Base-by-base conservation (phyloP, 2,888 invertebrate genomes). In the Spialia ferax region DNA sequence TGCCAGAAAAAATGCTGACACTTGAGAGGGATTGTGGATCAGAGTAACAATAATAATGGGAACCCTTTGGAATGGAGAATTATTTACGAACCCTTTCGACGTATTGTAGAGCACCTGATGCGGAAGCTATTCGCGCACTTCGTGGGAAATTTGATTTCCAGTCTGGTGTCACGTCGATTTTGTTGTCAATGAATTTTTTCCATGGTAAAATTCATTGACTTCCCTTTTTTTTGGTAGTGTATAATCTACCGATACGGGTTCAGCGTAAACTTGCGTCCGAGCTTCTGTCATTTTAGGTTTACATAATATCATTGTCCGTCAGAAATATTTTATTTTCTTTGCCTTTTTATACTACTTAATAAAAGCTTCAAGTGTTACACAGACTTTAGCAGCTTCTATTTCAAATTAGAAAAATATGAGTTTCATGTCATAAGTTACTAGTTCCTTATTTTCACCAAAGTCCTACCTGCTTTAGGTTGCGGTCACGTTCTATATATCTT, bases 71-170 rank as follows among this genome's bases (percentile, higher is more conserved):
- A 80, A 78, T 74, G 70, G 75, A 73, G 79, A 81, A 80, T 77
- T 81, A 84, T 83, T 84, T 83, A 80, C 79, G 82, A 89, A 91
- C 89, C 91, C 91, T 92, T 93, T 91, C 81, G 79, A 76, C 79
- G 78, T 73, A 68, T 68, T 69, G 75, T 72, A 66, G 79, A 76
- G 84, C 92, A 93, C 93, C 93, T 93, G 93, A 93, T 83, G 83
- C 93, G 93, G 93, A 92, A 91, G 87, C 82, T 85, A 87, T 92
- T 93, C 85, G 93, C 92, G 83, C 75, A 86, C 75, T 81, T 77
- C 91, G 92, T 92, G 92, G 88, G 92, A 92, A 93, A 80, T 70
- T 70, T 63, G 68, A 55, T 77, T 79, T 75, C 55, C 61, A 45
- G 22, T 61, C 55, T 55, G 23, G n/a, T 48, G 66, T 67, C 55